Evolutionary conservation across 2,113 vertebrate genomes (phyloP).

Genomic region (Syngnathus floridae): DNA sequence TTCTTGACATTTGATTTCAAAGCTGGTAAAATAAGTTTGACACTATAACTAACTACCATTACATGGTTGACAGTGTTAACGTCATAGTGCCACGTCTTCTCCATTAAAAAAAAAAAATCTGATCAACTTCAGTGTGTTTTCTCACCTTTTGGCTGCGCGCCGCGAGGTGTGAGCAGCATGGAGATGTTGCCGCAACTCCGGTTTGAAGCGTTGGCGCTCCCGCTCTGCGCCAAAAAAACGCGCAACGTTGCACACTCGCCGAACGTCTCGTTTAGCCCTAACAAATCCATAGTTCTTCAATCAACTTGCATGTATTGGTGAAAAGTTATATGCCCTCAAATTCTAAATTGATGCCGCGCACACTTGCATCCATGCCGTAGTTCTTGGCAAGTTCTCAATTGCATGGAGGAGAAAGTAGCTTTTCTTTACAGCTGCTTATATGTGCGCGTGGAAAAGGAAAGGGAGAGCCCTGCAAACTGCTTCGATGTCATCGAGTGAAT

Average conservation of each 20-base stretch:
- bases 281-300: slow-evolving; percentile 39
- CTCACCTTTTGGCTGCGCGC: slow-evolving; percentile 60
- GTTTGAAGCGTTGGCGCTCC: slow-evolving; percentile 52
- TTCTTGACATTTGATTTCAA: too few relatives aligned
- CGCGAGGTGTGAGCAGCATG: slow-evolving; percentile 24
- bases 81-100: not conserved
- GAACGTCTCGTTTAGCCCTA: slow-evolving; percentile 43
- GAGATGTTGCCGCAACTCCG: slow-evolving; percentile 54
- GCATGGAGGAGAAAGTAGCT: too few relatives aligned
- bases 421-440: not conserved
- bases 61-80: not conserved
- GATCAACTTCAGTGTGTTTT: not conserved
- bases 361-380: not conserved
- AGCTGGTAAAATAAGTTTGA: too few relatives aligned
- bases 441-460: not conserved
- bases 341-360: not conserved
- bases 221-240: slow-evolving; percentile 38
- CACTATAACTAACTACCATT: too few relatives aligned
- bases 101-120: not conserved
- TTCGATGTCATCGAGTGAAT: slow-evolving; percentile 23
- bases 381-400: not conserved
- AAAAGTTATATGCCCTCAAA: slow-evolving; percentile 2
- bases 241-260: slow-evolving; percentile 46
- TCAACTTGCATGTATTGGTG: not conserved
- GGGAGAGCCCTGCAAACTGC: slow-evolving; percentile 16